Evolutionary conservation across 2,888 invertebrate genomes (phyloP).

Genomic region (Entomobrya proxima): DNA sequence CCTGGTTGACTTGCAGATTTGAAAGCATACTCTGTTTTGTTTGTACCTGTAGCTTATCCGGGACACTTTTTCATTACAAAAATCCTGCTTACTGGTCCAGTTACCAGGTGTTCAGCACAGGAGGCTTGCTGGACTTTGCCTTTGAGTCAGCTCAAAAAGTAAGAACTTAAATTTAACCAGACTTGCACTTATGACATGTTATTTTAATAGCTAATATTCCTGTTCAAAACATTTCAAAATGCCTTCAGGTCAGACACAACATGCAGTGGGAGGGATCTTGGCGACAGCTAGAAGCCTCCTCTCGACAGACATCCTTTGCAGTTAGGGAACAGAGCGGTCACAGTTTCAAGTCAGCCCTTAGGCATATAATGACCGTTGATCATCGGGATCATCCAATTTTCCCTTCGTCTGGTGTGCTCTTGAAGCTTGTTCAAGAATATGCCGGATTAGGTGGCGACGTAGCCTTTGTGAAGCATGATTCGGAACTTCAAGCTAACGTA

Average conservation of each 20-base stretch:
- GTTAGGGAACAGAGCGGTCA: constrained; percentile 94
- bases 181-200: not conserved
- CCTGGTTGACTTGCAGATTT: not conserved
- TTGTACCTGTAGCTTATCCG: constrained; percentile 57
- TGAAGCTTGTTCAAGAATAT: constrained; percentile 88
- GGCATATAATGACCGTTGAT: constrained; percentile 88
- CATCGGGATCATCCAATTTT: constrained; percentile 88
- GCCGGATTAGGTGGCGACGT: constrained; percentile 95
- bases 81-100: constrained; percentile 88
- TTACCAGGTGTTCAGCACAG: constrained; percentile 87
- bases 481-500: constrained; percentile 84
- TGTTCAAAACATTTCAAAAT: not conserved
- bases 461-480: constrained; percentile 90
- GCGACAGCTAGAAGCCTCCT: constrained; percentile 86
- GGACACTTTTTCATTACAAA: constrained; percentile 84
- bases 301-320: constrained; percentile 86
- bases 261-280: constrained; percentile 92
- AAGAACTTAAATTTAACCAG: constrained; percentile 66
- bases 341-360: constrained; percentile 90
- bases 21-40: not conserved
- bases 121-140: constrained; percentile 86
- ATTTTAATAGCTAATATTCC: not conserved
- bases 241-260: constrained; percentile 84
- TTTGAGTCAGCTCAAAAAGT: constrained; percentile 83
- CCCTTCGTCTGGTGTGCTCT: constrained; percentile 85